phyloP scores from a whole-genome alignment of 2,113 vertebrate genomes.

The Puffinus mauretanicus region DNA sequence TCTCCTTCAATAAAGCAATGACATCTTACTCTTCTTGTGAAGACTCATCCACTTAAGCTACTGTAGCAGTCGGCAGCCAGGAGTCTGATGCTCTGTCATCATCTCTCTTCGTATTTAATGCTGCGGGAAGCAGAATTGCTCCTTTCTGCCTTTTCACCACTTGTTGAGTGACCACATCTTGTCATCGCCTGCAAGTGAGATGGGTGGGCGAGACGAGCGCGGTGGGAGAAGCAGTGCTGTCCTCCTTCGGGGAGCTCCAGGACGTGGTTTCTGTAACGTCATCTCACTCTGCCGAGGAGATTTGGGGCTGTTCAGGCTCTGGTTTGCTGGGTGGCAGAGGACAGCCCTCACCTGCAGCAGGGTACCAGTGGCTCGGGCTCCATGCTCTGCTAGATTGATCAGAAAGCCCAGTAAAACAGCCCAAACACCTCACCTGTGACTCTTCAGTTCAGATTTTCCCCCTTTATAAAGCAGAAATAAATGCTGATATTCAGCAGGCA shows the following conservation, averaged over 20 bases:
- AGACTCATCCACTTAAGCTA: background rate
- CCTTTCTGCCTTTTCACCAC: background rate
- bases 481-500: background rate
- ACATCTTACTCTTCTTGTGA: background rate
- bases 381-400: background rate
- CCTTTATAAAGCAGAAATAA: background rate
- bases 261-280: background rate
- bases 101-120: background rate
- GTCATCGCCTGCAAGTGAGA: background rate
- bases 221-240: background rate
- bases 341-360: background rate
- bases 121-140: background rate
- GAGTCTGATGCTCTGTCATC: conserved; percentile 21
- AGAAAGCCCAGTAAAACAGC: background rate
- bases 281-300: rapidly evolving
- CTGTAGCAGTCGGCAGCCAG: background rate
- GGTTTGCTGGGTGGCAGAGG: background rate
- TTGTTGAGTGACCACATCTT: background rate
- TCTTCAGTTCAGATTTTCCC: background rate
- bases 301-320: background rate
- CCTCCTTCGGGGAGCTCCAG: background rate
- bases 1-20: background rate
- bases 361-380: background rate
- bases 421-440: background rate
- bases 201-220: background rate